These are phyloP conservation scores for Lates calcarifer DNA, from an alignment of 2,113 vertebrate species.

Conservation along the genomic window DNA sequence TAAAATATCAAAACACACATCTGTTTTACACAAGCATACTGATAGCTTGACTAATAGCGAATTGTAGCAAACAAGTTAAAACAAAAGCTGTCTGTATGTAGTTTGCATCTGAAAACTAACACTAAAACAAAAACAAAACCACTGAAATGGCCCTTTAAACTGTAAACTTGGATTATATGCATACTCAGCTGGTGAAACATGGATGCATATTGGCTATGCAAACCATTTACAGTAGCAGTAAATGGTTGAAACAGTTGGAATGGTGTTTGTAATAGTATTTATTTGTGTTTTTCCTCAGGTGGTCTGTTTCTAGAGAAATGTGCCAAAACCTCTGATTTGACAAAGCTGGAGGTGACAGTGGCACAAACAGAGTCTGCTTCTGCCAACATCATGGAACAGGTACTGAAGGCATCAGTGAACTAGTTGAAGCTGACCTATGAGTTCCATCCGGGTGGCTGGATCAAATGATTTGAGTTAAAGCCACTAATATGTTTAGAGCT, in stretches of 20 bases:
- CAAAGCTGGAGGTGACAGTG: conserved; percentile 71
- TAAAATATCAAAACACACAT: too few species aligned
- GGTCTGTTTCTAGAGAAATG: conserved; percentile 49
- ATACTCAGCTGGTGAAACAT: neutral
- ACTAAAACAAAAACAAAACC: too few species aligned
- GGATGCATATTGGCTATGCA: neutral
- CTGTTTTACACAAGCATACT: too few species aligned
- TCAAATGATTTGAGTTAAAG: neutral
- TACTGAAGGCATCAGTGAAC: conserved; percentile 55
- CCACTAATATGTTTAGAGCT: neutral
- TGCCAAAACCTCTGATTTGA: conserved; percentile 40
- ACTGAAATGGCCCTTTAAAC: too few species aligned
- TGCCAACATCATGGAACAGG: conserved; percentile 80
- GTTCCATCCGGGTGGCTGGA: neutral
- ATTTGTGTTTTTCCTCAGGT: conserved; percentile 64
- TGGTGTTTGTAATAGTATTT: neutral
- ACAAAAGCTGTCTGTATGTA: too few species aligned
- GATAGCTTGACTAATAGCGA: too few species aligned
- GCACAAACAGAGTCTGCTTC: conserved; percentile 68
- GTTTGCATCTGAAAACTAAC: too few species aligned
- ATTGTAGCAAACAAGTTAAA: too few species aligned
- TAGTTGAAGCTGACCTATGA: neutral
- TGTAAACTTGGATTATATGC: too few species aligned
- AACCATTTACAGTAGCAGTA: too few species aligned
- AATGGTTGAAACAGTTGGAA: too few species aligned